Evolutionary conservation across 1,140 invertebrate species (phyloP).

Genomic region (Hycleus phaleratus): DNA sequence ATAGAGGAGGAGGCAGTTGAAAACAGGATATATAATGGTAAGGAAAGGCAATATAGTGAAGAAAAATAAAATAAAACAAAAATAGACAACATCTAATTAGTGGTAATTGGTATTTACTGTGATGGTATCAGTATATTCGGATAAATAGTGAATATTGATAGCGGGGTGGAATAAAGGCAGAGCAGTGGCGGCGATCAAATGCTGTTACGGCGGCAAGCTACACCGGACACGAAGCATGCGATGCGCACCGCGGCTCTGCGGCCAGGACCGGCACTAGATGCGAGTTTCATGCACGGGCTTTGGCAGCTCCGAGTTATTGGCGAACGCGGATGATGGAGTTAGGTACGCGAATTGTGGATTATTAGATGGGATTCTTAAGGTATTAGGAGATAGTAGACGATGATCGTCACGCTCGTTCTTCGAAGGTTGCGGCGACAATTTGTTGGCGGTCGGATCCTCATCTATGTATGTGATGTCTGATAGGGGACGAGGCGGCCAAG

Average conservation of each 20-base stretch:
- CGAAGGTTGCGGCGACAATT: slow-evolving; percentile 47
- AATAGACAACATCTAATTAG: no score
- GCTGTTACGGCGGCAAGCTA: slow-evolving; percentile 10
- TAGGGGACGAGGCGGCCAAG: slow-evolving; percentile 65
- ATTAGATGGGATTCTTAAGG: slow-evolving; percentile 37
- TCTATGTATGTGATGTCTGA: slow-evolving; percentile 90
- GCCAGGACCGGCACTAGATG: slow-evolving; percentile 48
- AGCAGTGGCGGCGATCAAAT: slow-evolving; percentile 6
- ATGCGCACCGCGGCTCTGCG: slow-evolving; percentile 19
- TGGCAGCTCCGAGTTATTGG: slow-evolving; percentile 51
- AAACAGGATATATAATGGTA: background rate
- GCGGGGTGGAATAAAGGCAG: background rate
- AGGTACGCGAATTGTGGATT: slow-evolving; percentile 38
- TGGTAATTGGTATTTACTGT: no score
- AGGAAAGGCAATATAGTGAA: background rate
- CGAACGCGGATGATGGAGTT: slow-evolving; percentile 39
- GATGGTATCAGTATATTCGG: no score
- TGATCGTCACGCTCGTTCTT: slow-evolving; percentile 45
- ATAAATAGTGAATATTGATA: no score
- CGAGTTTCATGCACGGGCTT: slow-evolving; percentile 65
- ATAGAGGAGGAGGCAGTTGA: slow-evolving; percentile 17
- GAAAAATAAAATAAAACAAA: background rate
- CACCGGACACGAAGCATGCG: slow-evolving; percentile 12
- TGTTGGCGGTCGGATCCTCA: slow-evolving; percentile 65
- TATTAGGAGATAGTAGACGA: slow-evolving; percentile 40